Evolutionary conservation across 2,888 invertebrate genomes (phyloP).

Genomic region (Mythimna lalbum): DNA sequence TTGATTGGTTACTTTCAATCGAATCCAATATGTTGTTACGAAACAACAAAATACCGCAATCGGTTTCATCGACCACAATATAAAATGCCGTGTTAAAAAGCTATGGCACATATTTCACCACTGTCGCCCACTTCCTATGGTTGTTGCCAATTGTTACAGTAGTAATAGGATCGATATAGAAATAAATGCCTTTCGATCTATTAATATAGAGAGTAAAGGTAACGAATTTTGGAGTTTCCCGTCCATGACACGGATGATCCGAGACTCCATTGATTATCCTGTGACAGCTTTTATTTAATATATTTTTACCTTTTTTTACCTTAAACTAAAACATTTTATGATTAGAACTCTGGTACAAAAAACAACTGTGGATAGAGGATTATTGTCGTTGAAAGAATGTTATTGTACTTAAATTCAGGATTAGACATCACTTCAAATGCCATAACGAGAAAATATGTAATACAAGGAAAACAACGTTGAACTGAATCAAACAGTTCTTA

Average conservation of each 20-base stretch:
- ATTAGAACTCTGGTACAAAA: not conserved
- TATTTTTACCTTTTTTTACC: no score
- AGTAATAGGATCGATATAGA: slow-evolving; percentile 67
- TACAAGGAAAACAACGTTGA: slow-evolving; percentile 24
- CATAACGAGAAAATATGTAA: slow-evolving; percentile 26
- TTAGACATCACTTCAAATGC: slow-evolving; percentile 16
- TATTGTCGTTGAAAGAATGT: not conserved
- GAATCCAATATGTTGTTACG: slow-evolving; percentile 40
- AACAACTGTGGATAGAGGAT: not conserved
- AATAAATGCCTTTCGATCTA: slow-evolving; percentile 73
- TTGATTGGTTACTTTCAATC: slow-evolving; percentile 35
- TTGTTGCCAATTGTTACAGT: slow-evolving; percentile 83
- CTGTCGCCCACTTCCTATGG: slow-evolving; percentile 78
- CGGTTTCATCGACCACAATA: slow-evolving; percentile 47
- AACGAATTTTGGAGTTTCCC: slow-evolving; percentile 17
- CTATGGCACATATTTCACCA: slow-evolving; percentile 70
- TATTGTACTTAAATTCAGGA: not conserved
- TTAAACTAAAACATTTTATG: no score
- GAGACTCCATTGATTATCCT: not conserved
- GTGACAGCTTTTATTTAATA: not conserved
- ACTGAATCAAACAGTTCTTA: slow-evolving; percentile 33
- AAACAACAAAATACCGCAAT: slow-evolving; percentile 45
- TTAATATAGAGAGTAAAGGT: slow-evolving; percentile 68
- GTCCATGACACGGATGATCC: slow-evolving; percentile 22
- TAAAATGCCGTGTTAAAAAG: slow-evolving; percentile 57